A percentile compares a stretch with the other conserved stretches of the same genome.
Conservation (phyloP, 2,797 vertebrate genomes). For the Heteromormyrus szaboi region DNA sequence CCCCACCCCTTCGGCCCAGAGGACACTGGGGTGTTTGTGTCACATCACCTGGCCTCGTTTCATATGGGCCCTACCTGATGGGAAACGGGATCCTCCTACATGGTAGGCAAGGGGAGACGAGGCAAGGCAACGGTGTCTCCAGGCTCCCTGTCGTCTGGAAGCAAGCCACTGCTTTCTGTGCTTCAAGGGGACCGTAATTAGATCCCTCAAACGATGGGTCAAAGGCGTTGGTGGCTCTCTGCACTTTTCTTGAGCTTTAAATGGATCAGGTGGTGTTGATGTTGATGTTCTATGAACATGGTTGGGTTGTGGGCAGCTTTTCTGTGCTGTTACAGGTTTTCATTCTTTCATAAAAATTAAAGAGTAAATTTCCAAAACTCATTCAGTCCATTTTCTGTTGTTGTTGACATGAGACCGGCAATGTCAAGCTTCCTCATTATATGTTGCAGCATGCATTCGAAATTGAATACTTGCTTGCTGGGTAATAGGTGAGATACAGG, state of each 20-base stretch:
- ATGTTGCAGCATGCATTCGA: neutral
- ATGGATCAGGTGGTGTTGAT: neutral
- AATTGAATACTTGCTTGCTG: neutral
- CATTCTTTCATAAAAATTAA: neutral
- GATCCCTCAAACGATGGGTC: neutral
- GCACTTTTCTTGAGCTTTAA: neutral
- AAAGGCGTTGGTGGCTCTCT: neutral
- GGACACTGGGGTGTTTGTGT: slow-evolving; percentile 1
- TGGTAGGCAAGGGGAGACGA: neutral
- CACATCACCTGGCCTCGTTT: neutral
- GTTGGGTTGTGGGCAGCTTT: neutral
- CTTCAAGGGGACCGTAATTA: neutral
- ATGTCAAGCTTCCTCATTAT: neutral
- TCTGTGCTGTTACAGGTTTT: neutral
- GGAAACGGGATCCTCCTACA: neutral
- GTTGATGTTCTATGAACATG: neutral
- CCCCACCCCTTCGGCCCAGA: neutral
- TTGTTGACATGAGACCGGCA: neutral
- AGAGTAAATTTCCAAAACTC: neutral
- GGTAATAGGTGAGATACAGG: neutral
- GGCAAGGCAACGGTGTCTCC: neutral
- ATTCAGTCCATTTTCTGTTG: neutral
- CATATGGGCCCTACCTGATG: neutral
- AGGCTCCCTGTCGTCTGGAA: neutral
- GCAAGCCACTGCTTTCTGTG: neutral